Conservation (phyloP, 2,113 vertebrate species). For the Equus quagga region DNA sequence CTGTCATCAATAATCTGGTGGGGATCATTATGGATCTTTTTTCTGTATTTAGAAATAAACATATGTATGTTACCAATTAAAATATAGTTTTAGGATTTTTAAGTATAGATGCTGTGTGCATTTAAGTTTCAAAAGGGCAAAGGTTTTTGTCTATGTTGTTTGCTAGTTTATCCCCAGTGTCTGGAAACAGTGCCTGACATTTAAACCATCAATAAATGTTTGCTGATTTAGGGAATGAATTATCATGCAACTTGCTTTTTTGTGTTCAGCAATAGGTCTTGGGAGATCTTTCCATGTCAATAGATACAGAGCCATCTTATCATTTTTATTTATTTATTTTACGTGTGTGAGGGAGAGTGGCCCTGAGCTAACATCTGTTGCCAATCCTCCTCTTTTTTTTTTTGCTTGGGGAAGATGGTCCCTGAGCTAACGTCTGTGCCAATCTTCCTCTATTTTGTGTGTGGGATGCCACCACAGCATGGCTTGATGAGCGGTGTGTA, state of each 20-base stretch:
- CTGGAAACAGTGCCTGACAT: neutral
- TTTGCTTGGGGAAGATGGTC: too few relatives aligned
- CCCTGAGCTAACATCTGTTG: too few relatives aligned
- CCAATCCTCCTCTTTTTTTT: too few relatives aligned
- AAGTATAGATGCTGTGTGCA: neutral
- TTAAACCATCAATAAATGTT: neutral
- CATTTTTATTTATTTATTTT: neutral
- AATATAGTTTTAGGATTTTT: neutral
- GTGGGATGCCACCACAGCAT: too few relatives aligned
- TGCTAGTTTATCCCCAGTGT: neutral
- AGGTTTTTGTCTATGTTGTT: neutral
- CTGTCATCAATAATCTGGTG: neutral
- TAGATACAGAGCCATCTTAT: neutral
- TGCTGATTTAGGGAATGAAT: neutral
- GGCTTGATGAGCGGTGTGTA: too few relatives aligned
- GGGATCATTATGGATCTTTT: neutral
- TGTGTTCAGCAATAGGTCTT: neutral
- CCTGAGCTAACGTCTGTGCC: too few relatives aligned
- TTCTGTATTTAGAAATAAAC: slow-evolving; percentile 3
- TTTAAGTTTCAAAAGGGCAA: neutral
- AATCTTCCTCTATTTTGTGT: too few relatives aligned
- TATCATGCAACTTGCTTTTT: neutral
- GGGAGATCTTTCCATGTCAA: neutral
- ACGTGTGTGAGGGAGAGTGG: too few relatives aligned
- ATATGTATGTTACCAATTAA: neutral